A percentile compares a stretch with the other conserved stretches of the same genome.
phyloP scores from a whole-genome alignment of 2,888 invertebrate genomes.

The Argyresthia goedartella region DNA sequence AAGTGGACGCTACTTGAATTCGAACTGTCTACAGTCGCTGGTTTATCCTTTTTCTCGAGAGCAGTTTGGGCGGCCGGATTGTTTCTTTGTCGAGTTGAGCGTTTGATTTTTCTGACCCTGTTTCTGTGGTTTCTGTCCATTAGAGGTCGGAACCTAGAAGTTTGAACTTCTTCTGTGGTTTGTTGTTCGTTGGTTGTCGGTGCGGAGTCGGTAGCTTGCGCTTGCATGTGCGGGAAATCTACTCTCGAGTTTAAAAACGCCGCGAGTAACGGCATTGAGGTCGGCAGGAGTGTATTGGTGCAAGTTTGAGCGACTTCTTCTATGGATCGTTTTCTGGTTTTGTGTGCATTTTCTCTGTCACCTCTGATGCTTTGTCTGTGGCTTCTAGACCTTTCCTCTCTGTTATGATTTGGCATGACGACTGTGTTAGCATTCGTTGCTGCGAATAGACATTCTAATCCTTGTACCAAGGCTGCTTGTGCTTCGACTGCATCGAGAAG shows the following conservation, averaged over 20 bases:
- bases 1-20: slow-evolving; percentile 69
- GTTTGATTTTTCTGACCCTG: slow-evolving; percentile 67
- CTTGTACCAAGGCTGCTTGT: slow-evolving; percentile 70
- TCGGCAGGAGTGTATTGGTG: slow-evolving; percentile 76
- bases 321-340: slow-evolving; percentile 63
- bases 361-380: slow-evolving; percentile 53
- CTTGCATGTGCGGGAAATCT: slow-evolving; percentile 52
- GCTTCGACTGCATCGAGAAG: slow-evolving; percentile 63
- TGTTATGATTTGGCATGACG: slow-evolving; percentile 54
- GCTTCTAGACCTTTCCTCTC: slow-evolving; percentile 47
- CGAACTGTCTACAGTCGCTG: slow-evolving; percentile 28
- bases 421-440: slow-evolving; percentile 62
- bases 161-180: slow-evolving; percentile 47
- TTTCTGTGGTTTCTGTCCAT: slow-evolving; percentile 64
- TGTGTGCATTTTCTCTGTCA: slow-evolving; percentile 52
- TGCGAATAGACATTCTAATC: slow-evolving; percentile 60
- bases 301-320: slow-evolving; percentile 75
- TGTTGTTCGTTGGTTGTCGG: slow-evolving; percentile 23
- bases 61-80: slow-evolving; percentile 36
- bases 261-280: slow-evolving; percentile 73
- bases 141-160: slow-evolving; percentile 46
- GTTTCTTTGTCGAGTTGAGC: slow-evolving; percentile 64
- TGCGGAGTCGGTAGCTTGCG: neutral
- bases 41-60: slow-evolving; percentile 35
- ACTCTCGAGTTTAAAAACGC: slow-evolving; percentile 72